Conservation (phyloP, 2,113 vertebrate species). For the Perca fluviatilis region DNA sequence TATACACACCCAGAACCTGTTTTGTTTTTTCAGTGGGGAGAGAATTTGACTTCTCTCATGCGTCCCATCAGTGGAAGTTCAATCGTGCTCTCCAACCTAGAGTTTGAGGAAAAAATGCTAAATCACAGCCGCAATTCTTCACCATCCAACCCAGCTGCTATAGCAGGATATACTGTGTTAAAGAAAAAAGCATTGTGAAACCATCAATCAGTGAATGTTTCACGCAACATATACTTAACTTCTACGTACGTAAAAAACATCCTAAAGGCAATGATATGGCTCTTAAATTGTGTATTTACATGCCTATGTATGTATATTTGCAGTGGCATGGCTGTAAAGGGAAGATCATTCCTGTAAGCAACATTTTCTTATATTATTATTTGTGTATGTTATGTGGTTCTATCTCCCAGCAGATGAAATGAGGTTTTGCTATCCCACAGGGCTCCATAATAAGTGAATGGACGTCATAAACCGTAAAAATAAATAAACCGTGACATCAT, state of each 20-base stretch:
- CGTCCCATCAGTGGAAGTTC: not conserved
- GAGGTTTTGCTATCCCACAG: conserved; percentile 15
- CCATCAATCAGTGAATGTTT: not conserved
- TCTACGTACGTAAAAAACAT: not conserved
- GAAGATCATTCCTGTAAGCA: conserved; percentile 1
- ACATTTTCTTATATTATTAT: not conserved
- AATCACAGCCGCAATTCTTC: not conserved
- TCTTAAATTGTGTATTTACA: not conserved
- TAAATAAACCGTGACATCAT: conserved; percentile 15
- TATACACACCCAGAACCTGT: not conserved
- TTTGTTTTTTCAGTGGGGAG: not conserved
- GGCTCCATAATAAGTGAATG: conserved; percentile 19
- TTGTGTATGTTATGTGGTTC: conserved; percentile 15
- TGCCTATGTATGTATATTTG: not conserved
- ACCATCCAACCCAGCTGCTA: not conserved
- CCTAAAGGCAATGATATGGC: not conserved
- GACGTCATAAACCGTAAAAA: conserved; percentile 22
- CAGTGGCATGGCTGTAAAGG: not conserved
- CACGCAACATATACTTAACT: not conserved
- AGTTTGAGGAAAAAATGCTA: not conserved
- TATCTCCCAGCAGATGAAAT: conserved; percentile 30
- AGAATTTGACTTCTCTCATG: not conserved
- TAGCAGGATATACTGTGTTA: not conserved
- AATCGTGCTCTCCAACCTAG: not conserved
- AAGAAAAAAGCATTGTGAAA: not conserved